These are phyloP conservation scores for Meriones unguiculatus DNA, from an alignment of 2,113 vertebrate genomes.

Conservation along the genomic window DNA sequence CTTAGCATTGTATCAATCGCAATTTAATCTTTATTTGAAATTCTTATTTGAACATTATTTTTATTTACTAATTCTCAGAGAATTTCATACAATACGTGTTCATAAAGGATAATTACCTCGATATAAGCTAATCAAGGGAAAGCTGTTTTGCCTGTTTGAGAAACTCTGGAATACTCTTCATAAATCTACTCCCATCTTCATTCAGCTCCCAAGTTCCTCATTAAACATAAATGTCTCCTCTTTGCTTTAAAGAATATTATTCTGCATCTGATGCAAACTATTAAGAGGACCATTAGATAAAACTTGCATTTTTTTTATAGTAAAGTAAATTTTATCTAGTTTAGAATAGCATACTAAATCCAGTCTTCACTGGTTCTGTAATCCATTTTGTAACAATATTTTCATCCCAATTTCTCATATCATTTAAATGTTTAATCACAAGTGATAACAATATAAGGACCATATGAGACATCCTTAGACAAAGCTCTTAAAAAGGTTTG, in stretches of 20 bases:
- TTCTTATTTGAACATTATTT: constrained; percentile 52
- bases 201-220: constrained; percentile 37
- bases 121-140: constrained; percentile 49
- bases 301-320: constrained; percentile 71
- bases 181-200: neutral
- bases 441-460: constrained; percentile 42
- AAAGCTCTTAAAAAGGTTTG: constrained; percentile 11
- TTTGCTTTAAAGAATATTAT: constrained; percentile 69
- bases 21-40: constrained; percentile 61
- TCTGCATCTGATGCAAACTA: constrained; percentile 44
- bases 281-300: constrained; percentile 71
- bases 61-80: neutral
- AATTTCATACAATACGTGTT: neutral
- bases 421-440: constrained; percentile 44
- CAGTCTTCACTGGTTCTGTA: constrained; percentile 45
- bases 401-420: constrained; percentile 22
- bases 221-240: constrained; percentile 62
- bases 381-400: constrained; percentile 61
- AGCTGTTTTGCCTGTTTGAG: constrained; percentile 42
- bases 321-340: constrained; percentile 62
- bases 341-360: constrained; percentile 41
- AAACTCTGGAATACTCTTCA: constrained; percentile 28
- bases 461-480: constrained; percentile 7
- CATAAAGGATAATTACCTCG: constrained; percentile 30
- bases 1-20: constrained; percentile 40